Base-by-base conservation (phyloP, 2,888 invertebrate species). In the Brachyopa scutellaris region DNA sequence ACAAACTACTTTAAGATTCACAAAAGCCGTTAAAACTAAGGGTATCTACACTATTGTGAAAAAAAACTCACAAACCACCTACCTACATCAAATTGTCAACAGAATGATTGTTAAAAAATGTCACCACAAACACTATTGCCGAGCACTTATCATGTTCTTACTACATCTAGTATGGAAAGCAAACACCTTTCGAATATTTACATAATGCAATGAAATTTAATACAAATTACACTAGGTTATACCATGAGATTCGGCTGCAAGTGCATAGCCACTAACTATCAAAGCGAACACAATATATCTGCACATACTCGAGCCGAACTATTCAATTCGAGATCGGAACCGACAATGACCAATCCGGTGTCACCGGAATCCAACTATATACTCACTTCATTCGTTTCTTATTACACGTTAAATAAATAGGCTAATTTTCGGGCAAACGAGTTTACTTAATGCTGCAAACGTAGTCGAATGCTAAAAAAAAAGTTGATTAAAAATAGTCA, bases 241-340 rank as follows among this genome's bases (percentile, higher is more conserved):
- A 80, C 80, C 80, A 69, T 76, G 47, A 17, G 69, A 57, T 7
- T 29, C 13, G 21, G 19, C 64, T 11, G 53, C 5, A 13, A 67
- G 47, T 23, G 42, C 23, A 13, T 13, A 51, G 38, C 17, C 42
- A 64, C 21, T 17, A 38, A 80, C 33, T 42, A 80, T 17, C 11
- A 80, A 38, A 9, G 15, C 45, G 23, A 80, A 51, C 23, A 13
- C 29, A 4, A 69, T 59, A 11, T 31, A 80, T 38, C 26, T 38
- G 69, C 33, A 11, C 80, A 80, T 80, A 51, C 21, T 80, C 0
- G 17, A 80, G 62, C 55, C 69, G 80, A 80, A 70, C 80, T 76
- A 31, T 33, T 64, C 80, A 51, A 76, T 36, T 11, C 29, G 45
- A 80, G 59, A 53, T 45, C 69, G 36, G 42, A 76, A 76, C 57